Percentiles rank a stretch among this genome's conserved stretches.
Conservation (phyloP, 2,113 vertebrate genomes). For the Bos javanicus region DNA sequence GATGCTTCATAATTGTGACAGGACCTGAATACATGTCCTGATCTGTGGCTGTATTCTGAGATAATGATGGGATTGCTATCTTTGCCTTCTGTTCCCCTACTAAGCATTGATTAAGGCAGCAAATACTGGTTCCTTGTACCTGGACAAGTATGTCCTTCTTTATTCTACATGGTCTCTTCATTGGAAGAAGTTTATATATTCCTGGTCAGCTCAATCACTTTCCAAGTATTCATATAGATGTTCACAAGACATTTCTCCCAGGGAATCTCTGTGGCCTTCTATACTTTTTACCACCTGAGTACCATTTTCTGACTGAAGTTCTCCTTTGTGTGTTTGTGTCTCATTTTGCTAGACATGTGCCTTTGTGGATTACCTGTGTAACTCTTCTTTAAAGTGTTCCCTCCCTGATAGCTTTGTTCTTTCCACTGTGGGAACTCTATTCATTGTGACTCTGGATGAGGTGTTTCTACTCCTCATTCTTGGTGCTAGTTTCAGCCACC, state of each 20-base stretch:
- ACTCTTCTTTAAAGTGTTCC: conserved; percentile 90
- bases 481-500: conserved; percentile 90
- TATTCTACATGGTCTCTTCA: conserved; percentile 92
- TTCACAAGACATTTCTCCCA: conserved; percentile 90
- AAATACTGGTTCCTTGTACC: conserved; percentile 86
- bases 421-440: conserved; percentile 82
- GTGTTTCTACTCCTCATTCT: conserved; percentile 90
- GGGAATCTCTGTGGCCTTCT: conserved; percentile 89
- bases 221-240: conserved; percentile 89
- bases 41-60: conserved; percentile 89
- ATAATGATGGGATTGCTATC: conserved; percentile 90
- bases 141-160: conserved; percentile 86
- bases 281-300: conserved; percentile 88
- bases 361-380: conserved; percentile 91
- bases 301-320: conserved; percentile 93
- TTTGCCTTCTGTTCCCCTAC: conserved; percentile 91
- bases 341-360: conserved; percentile 89
- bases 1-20: conserved; percentile 87
- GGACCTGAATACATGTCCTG: conserved; percentile 89
- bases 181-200: conserved; percentile 90
- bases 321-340: conserved; percentile 92
- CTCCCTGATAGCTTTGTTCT: conserved; percentile 85
- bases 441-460: conserved; percentile 91
- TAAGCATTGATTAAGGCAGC: conserved; percentile 92
- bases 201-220: conserved; percentile 89